A percentile compares a stretch with the other conserved stretches of the same genome.
Evolutionary conservation across 2,888 invertebrate genomes (phyloP).

Genomic region (Pandemis cinnamomeana): DNA sequence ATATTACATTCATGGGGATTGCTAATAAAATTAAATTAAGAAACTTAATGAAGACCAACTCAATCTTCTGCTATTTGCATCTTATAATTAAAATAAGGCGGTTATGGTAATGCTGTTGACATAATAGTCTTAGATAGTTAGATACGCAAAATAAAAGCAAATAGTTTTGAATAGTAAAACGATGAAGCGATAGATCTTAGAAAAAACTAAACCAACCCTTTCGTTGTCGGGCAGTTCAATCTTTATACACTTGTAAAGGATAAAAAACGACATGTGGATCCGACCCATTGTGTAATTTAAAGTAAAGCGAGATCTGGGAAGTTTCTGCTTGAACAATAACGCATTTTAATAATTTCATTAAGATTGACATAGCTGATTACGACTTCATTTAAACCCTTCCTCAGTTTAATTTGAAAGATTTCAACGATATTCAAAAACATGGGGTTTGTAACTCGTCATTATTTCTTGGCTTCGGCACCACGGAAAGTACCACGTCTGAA

Average conservation of each 20-base stretch:
- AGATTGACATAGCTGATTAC: constrained; percentile 81
- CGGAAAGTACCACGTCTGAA: neutral
- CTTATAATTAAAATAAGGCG: constrained; percentile 43
- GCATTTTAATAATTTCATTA: constrained; percentile 81
- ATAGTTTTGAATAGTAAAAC: constrained; percentile 64
- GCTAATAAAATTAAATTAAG: constrained; percentile 53
- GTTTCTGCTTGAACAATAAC: constrained; percentile 80
- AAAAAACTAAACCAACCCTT: constrained; percentile 78
- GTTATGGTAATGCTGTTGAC: constrained; percentile 60
- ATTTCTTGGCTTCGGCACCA: constrained; percentile 8
- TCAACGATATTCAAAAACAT: constrained; percentile 36
- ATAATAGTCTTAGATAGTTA: constrained; percentile 49
- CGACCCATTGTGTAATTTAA: constrained; percentile 72
- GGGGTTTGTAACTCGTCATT: constrained; percentile 8
- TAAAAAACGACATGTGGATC: constrained; percentile 75
- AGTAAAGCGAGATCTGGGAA: constrained; percentile 70
- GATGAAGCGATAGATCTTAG: constrained; percentile 65
- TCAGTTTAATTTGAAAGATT: constrained; percentile 54
- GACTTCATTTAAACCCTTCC: constrained; percentile 64
- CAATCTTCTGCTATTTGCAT: constrained; percentile 32
- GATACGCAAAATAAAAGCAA: constrained; percentile 57
- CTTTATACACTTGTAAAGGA: constrained; percentile 67
- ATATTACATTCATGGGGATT: constrained; percentile 58
- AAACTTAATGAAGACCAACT: constrained; percentile 32
- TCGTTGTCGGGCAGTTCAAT: constrained; percentile 72